These are phyloP conservation scores for Mirounga angustirostris DNA, from an alignment of 2,113 vertebrate genomes.

Conservation along the genomic window DNA sequence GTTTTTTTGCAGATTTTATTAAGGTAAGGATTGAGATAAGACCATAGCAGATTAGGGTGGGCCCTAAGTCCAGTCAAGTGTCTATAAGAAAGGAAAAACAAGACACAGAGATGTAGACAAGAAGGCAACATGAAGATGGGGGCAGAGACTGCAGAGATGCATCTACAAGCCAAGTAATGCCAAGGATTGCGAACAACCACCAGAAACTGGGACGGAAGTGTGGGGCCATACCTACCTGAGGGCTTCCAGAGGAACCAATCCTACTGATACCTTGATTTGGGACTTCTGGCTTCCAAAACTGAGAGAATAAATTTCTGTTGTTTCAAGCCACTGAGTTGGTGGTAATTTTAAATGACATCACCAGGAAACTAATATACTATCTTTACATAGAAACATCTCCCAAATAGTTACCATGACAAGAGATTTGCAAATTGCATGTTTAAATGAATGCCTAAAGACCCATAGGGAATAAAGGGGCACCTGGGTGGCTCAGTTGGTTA, in stretches of 20 bases:
- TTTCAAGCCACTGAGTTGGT: background rate
- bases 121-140: background rate
- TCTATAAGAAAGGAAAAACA: background rate
- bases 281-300: background rate
- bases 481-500: background rate
- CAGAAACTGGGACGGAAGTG: background rate
- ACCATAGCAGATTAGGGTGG: background rate
- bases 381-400: background rate
- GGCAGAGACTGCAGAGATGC: background rate
- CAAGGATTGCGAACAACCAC: background rate
- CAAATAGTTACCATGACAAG: background rate
- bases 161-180: background rate
- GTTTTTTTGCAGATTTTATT: background rate
- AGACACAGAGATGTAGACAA: background rate
- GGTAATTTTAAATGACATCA: background rate
- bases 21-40: background rate
- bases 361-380: constrained; percentile 1
- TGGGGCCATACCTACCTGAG: background rate
- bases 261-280: background rate
- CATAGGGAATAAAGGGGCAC: background rate
- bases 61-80: background rate
- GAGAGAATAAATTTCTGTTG: background rate
- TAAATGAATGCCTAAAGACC: background rate
- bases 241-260: background rate
- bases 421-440: background rate